Conservation (phyloP, 2,797 vertebrate genomes). For the Xiphophorus birchmanni region DNA sequence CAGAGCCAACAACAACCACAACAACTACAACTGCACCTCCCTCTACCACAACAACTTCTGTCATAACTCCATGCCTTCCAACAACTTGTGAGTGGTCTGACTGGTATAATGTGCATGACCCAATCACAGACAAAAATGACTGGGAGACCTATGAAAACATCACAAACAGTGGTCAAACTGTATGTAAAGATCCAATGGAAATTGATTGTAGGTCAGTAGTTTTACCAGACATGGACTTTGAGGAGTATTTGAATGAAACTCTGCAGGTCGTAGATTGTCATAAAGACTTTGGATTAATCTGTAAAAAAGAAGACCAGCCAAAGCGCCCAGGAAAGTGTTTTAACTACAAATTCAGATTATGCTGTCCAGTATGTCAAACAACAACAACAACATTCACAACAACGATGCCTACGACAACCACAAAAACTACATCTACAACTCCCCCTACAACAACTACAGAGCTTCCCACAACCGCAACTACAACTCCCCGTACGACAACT, state of each 20-base stretch:
- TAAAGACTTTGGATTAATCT: constrained; percentile 63
- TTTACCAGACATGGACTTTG: constrained; percentile 10
- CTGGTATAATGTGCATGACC: constrained; percentile 73
- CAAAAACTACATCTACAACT: neutral
- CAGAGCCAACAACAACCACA: no score
- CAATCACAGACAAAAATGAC: constrained; percentile 34
- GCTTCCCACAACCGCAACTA: no score
- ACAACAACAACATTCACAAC: neutral
- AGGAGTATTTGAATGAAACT: constrained; percentile 5
- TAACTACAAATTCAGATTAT: constrained; percentile 73
- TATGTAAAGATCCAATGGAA: constrained; percentile 57
- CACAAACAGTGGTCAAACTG: constrained; percentile 28
- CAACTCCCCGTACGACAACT: no score
- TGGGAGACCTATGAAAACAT: constrained; percentile 80
- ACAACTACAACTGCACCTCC: neutral
- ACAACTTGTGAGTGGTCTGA: constrained; percentile 72
- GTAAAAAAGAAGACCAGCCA: constrained; percentile 53
- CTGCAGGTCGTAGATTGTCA: constrained; percentile 62
- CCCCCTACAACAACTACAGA: no score
- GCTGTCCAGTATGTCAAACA: constrained; percentile 28
- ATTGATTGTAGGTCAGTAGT: constrained; percentile 58
- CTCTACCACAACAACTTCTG: neutral
- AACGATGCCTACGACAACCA: neutral
- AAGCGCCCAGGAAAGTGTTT: constrained; percentile 43
- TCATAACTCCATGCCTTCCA: constrained; percentile 40